These are phyloP conservation scores for Zaprionus kolodkinae DNA, from an alignment of 1,140 invertebrate species.

Conservation along the genomic window DNA sequence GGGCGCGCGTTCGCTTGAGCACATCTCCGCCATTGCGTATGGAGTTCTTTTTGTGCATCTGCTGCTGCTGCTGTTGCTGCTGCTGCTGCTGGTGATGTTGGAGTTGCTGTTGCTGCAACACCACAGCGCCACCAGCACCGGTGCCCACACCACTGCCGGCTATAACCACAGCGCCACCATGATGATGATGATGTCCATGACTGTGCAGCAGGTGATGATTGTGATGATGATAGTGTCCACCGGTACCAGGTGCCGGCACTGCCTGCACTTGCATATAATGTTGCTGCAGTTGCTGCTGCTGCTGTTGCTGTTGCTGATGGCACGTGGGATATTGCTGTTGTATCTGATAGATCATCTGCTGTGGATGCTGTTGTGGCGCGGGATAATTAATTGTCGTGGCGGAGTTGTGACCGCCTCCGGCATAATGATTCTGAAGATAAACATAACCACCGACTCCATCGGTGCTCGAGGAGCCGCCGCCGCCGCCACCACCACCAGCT, in stretches of 20 bases:
- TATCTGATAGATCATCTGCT: constrained; percentile 78
- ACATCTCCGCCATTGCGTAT: constrained; percentile 88
- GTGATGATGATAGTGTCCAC: constrained; percentile 85
- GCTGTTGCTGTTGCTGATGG: constrained; percentile 79
- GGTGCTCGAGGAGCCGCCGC: constrained; percentile 32
- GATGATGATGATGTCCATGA: constrained; percentile 84
- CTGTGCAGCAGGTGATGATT: constrained; percentile 78
- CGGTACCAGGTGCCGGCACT: constrained; percentile 84
- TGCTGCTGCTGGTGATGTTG: constrained; percentile 72
- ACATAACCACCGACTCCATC: constrained; percentile 79
- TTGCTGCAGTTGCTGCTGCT: constrained; percentile 57
- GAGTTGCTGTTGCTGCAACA: constrained; percentile 81
- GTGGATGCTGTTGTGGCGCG: constrained; percentile 70
- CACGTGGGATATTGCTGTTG: constrained; percentile 81
- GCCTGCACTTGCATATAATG: constrained; percentile 72
- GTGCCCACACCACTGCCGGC: constrained; percentile 82
- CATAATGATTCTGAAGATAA: constrained; percentile 83
- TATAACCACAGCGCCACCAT: constrained; percentile 80
- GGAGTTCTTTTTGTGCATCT: constrained; percentile 88
- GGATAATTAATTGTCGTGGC: constrained; percentile 77
- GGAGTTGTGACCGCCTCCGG: constrained; percentile 68
- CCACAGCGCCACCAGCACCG: constrained; percentile 68
- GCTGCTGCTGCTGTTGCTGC: constrained; percentile 81
- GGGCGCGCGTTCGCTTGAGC: constrained; percentile 88
- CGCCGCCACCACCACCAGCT: constrained; percentile 7